phyloP scores from a whole-genome alignment of 2,888 invertebrate genomes.

The Plutella xylostella region DNA sequence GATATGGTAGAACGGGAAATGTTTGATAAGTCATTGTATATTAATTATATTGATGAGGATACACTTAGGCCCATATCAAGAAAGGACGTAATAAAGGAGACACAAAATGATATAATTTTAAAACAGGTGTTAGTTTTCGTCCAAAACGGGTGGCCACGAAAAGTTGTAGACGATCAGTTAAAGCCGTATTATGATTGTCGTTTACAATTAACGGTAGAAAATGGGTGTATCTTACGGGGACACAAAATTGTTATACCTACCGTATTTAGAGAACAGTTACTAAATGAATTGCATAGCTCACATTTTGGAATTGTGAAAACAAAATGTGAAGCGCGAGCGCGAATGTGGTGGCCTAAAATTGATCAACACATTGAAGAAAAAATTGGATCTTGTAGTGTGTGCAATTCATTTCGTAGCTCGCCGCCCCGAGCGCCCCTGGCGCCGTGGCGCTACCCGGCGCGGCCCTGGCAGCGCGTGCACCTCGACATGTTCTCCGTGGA shows the following conservation, averaged over 20 bases:
- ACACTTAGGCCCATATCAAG: not conserved
- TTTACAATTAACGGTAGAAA: not conserved
- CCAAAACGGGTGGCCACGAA: conserved; percentile 5
- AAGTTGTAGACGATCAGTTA: not conserved
- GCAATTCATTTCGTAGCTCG: conserved; percentile 7
- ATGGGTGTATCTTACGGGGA: conserved; percentile 13
- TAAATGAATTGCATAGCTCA: conserved; percentile 13
- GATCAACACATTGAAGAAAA: conserved; percentile 14
- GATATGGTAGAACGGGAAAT: not conserved
- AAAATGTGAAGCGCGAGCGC: conserved; percentile 11
- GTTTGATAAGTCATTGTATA: not conserved
- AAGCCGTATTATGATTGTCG: conserved; percentile 6
- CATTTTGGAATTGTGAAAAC: conserved; percentile 17
- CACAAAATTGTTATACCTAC: conserved; percentile 6
- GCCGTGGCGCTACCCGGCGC: conserved; percentile 11
- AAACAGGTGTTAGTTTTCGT: not conserved
- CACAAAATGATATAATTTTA: not conserved
- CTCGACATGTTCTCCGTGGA: conserved; percentile 13
- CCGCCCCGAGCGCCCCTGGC: conserved; percentile 14
- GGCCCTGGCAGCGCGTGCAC: conserved; percentile 11
- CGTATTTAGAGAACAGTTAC: conserved; percentile 9
- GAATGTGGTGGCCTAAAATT: conserved; percentile 16
- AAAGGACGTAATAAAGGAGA: not conserved
- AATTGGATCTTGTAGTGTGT: conserved; percentile 12
- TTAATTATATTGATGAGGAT: not conserved